A percentile compares a stretch with the other conserved stretches of the same genome.
Evolutionary conservation across 2,113 vertebrate species (phyloP).

Genomic region (Halichoerus grypus): DNA sequence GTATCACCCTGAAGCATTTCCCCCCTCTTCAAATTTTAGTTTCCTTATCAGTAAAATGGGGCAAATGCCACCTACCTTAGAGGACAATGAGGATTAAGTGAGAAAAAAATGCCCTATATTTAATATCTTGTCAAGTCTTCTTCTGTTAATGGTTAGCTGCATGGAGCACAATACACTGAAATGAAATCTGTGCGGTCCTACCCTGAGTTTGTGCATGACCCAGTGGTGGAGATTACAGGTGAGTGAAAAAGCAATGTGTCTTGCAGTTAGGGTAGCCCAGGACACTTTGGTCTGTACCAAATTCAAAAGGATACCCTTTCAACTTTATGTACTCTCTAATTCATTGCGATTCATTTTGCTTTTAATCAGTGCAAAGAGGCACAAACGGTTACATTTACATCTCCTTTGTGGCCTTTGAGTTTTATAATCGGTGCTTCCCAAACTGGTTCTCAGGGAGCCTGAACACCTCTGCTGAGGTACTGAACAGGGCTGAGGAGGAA

Average conservation of each 20-base stretch:
- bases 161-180: background rate
- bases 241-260: background rate
- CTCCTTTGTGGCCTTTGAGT: background rate
- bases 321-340: background rate
- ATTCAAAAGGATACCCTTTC: background rate
- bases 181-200: background rate
- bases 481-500: background rate
- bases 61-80: background rate
- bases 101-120: background rate
- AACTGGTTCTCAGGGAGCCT: background rate
- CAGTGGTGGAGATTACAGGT: background rate
- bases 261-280: background rate
- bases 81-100: background rate
- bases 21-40: background rate
- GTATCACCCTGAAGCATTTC: background rate
- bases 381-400: background rate
- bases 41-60: background rate
- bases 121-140: background rate
- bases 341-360: background rate
- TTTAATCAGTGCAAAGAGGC: background rate
- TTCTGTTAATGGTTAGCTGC: background rate
- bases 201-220: background rate
- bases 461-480: background rate
- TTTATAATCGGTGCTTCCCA: background rate
- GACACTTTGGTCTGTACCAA: background rate